phyloP scores from a whole-genome alignment of 2,888 invertebrate species.

The Nomada fucata region DNA sequence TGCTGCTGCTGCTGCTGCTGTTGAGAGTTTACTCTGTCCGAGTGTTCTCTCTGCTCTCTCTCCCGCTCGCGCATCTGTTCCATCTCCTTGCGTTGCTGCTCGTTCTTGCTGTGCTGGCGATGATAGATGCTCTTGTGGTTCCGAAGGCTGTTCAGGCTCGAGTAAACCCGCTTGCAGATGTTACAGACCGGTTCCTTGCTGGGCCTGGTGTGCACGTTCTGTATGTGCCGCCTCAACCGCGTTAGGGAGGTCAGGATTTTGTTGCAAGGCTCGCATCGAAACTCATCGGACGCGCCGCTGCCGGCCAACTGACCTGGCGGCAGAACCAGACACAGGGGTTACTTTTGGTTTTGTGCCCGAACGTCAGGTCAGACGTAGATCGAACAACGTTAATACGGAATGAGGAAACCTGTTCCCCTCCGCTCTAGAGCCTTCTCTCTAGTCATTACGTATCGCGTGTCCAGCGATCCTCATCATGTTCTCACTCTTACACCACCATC shows the following conservation, averaged over 20 bases:
- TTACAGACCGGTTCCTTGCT: constrained; percentile 96
- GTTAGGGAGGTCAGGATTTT: constrained; percentile 94
- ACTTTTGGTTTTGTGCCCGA: constrained; percentile 77
- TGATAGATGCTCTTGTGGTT: constrained; percentile 97
- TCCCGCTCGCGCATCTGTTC: constrained; percentile 78
- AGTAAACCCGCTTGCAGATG: constrained; percentile 96
- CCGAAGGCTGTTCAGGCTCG: constrained; percentile 94
- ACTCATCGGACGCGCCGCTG: constrained; percentile 92
- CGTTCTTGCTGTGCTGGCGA: constrained; percentile 87
- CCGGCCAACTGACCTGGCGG: constrained; percentile 87
- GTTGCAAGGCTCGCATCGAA: constrained; percentile 96
- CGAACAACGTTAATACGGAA: constrained; percentile 17
- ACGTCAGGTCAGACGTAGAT: constrained; percentile 83
- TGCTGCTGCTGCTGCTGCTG: constrained; percentile 66
- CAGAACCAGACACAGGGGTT: constrained; percentile 85
- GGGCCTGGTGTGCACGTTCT: constrained; percentile 96
- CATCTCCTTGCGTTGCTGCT: constrained; percentile 89
- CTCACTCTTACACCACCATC: constrained; percentile 68
- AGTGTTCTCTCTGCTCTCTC: constrained; percentile 74
- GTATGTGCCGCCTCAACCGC: constrained; percentile 95
- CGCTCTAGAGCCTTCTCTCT: constrained; percentile 57
- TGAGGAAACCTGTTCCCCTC: constrained; percentile 37
- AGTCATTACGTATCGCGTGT: constrained; percentile 57
- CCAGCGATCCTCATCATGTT: constrained; percentile 65
- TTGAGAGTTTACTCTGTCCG: constrained; percentile 65